A percentile compares a stretch with the other conserved stretches of the same genome.
Conservation (phyloP, 2,113 vertebrate genomes). For the Chrysemys picta region DNA sequence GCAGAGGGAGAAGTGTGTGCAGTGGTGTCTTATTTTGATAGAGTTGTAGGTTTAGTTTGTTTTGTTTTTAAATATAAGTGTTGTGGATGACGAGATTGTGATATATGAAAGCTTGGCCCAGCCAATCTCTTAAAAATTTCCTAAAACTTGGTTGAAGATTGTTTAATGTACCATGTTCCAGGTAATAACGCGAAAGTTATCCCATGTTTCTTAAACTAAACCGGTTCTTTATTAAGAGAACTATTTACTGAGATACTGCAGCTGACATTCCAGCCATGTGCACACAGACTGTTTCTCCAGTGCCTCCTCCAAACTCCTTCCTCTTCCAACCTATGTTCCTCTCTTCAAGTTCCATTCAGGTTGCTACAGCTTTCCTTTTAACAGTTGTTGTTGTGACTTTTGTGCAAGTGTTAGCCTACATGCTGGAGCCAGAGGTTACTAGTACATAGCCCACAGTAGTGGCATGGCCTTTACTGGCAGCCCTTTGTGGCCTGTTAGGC, state of each 20-base stretch:
- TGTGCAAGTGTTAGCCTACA: background rate
- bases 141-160: background rate
- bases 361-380: background rate
- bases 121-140: slow-evolving; percentile 2
- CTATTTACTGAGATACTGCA: background rate
- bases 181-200: background rate
- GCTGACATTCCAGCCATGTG: background rate
- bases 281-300: background rate
- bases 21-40: background rate
- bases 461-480: background rate
- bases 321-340: background rate
- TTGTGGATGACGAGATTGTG: background rate
- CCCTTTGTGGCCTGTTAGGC: background rate
- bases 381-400: background rate
- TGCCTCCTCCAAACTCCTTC: background rate
- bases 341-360: background rate
- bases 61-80: background rate
- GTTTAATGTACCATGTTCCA: background rate
- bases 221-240: background rate
- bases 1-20: background rate
- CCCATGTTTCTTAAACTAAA: background rate
- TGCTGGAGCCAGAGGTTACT: background rate
- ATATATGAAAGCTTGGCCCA: background rate
- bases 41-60: background rate
- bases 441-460: background rate